Evolutionary conservation across 2,113 vertebrate genomes (phyloP).

Genomic region (Protobothrops mucrosquamatus): DNA sequence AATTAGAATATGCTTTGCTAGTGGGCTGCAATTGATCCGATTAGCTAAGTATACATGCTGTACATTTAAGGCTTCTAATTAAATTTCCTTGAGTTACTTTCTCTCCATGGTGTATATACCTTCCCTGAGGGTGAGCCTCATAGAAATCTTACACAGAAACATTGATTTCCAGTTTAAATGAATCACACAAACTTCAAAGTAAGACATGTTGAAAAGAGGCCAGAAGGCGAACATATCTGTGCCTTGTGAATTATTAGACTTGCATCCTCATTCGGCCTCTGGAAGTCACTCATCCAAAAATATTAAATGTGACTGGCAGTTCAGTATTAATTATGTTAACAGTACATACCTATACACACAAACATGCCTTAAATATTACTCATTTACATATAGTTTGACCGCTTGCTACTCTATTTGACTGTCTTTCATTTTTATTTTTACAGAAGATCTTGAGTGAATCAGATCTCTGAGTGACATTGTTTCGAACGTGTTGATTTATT

Average conservation of each 20-base stretch:
- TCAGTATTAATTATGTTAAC: not conserved
- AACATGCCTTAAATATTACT: not conserved
- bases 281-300: not conserved
- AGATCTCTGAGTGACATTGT: not conserved
- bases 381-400: not conserved
- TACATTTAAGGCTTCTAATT: slow-evolving; percentile 52
- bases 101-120: slow-evolving; percentile 45
- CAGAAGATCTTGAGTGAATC: not conserved
- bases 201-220: slow-evolving; percentile 22
- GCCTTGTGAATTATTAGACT: slow-evolving; percentile 1
- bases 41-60: slow-evolving; percentile 55
- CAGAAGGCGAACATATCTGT: slow-evolving; percentile 8
- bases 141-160: slow-evolving; percentile 41
- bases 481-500: slow-evolving; percentile 40
- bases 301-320: not conserved
- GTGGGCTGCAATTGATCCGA: slow-evolving; percentile 63
- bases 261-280: not conserved
- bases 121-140: slow-evolving; percentile 24
- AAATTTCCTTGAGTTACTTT: slow-evolving; percentile 42
- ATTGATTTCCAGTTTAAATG: slow-evolving; percentile 29
- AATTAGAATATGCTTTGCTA: slow-evolving; percentile 63
- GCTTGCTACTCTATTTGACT: not conserved
- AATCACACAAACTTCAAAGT: slow-evolving; percentile 26
- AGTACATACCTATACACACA: not conserved
- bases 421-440: not conserved